phyloP scores from a whole-genome alignment of 2,113 vertebrate genomes.

The Stigmatopora nigra region DNA sequence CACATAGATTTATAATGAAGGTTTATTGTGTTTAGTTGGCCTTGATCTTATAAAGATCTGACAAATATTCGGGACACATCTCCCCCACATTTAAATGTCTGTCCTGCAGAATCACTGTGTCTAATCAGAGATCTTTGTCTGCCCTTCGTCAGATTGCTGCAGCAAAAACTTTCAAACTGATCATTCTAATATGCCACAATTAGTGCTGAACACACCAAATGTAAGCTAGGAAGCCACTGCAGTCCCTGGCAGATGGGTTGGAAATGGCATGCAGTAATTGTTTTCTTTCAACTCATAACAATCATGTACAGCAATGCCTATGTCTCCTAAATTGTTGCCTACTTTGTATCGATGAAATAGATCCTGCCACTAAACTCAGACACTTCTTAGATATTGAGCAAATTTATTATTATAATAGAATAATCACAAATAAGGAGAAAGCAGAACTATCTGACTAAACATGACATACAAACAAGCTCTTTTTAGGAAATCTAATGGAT shows the following conservation, averaged over 20 bases:
- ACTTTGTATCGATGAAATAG: neutral
- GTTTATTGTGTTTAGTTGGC: conserved; percentile 54
- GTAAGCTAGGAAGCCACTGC: neutral
- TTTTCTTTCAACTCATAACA: conserved; percentile 19
- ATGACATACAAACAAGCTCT: neutral
- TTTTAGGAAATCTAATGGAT: neutral
- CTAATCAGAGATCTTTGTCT: conserved; percentile 9
- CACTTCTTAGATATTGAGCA: neutral
- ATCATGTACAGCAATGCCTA: conserved; percentile 29
- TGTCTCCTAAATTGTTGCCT: conserved; percentile 2
- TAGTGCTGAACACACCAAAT: conserved; percentile 5
- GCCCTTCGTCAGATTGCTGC: conserved; percentile 8
- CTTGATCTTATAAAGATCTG: conserved; percentile 36
- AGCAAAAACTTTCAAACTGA: neutral
- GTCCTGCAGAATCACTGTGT: conserved; percentile 5
- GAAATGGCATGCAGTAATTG: conserved; percentile 4
- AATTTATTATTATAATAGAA: neutral
- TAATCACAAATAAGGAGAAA: neutral
- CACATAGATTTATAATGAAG: conserved; percentile 30
- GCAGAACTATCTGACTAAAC: neutral
- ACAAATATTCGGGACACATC: conserved; percentile 8
- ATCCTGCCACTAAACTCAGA: neutral
- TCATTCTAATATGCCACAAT: conserved; percentile 2
- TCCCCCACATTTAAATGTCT: conserved; percentile 9
- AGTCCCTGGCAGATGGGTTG: conserved; percentile 11